Evolutionary conservation across 2,797 vertebrate species (phyloP), one percentile per base, ranked within the genome.

Genomic region (Triplophysa yarkandensis): DNA sequence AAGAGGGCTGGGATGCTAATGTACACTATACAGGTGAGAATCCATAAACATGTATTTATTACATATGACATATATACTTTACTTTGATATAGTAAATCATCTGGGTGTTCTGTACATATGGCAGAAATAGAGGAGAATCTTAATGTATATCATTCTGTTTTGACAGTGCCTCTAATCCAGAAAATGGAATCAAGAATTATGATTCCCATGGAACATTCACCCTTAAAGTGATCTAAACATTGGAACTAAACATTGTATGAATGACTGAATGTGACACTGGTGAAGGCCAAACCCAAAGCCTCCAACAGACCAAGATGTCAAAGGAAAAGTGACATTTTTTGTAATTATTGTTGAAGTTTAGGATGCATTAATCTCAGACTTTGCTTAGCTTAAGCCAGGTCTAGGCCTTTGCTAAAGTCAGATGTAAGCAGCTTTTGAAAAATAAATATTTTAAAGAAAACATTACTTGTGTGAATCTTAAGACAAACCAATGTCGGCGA

Each of bases 161-260:
- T 82, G 6, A 3, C 90, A 99, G 97, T 98, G 27, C 96, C 96
- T 19, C 84, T 98, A 81, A 93, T 98, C 72, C 92, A 93, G 74
- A 93, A 87, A 83, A 97, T 99, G 95, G 94, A 97, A 80, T 98
- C 95, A 0, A 92, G 97, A 77, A 95, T 99, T 77, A 96, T 99
- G 95, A 98, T 98, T 63, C 96, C 97, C 3, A 91, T 94, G 83
- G 91, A 90, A 85, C 94, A 90, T 80, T 99, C 97, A 0, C 95
- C 95, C 8, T 89, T 98, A 68, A 96, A 98, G 77, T 95, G 89
- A 95, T 30, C 21, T 48, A 43, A 61, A 46, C 11, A 34, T 7
- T 16, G 44, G 19, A 11, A 27, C 48, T 34, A 44, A 36, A 50
- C 13, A 34, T 8, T 13, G 64, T 21, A 54, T 54, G 32, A 68